These are phyloP conservation scores for Octodonta nipae DNA, from an alignment of 2,888 invertebrate genomes.

Conservation along the genomic window DNA sequence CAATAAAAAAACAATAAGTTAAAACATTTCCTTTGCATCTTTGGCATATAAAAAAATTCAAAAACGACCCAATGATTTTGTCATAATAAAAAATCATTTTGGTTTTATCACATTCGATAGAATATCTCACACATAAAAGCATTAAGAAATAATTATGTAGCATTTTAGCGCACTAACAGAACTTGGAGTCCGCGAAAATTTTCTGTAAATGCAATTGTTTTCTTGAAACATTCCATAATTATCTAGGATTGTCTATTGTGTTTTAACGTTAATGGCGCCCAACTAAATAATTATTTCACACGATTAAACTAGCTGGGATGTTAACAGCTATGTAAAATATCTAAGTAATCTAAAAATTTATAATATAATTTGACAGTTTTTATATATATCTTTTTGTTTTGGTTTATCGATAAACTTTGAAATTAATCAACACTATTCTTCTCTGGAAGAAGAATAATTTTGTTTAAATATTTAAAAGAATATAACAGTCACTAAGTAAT, in stretches of 20 bases:
- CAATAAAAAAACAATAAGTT: not conserved
- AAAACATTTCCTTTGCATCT: conserved; percentile 5
- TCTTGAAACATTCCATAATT: not conserved
- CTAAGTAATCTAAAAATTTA: too few relatives aligned
- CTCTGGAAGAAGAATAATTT: conserved; percentile 12
- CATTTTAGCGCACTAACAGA: conserved; percentile 18
- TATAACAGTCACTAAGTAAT: conserved; percentile 10
- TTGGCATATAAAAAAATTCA: conserved; percentile 12
- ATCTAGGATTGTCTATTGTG: conserved; percentile 1
- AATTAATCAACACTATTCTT: conserved; percentile 15
- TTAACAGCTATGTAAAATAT: conserved; percentile 28
- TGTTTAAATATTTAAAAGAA: conserved; percentile 14
- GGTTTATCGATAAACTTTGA: conserved; percentile 14
- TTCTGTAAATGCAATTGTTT: too few relatives aligned
- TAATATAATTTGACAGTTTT: too few relatives aligned
- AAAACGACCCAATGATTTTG: too few relatives aligned
- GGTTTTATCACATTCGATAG: conserved; percentile 32
- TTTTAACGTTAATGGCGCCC: conserved; percentile 17
- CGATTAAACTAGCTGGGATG: conserved; percentile 27
- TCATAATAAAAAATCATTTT: too few relatives aligned
- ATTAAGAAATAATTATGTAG: conserved; percentile 28
- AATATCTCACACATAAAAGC: conserved; percentile 29
- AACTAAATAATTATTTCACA: conserved; percentile 26
- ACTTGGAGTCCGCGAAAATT: too few relatives aligned
- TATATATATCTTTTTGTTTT: too few relatives aligned